Percentiles rank a stretch among this genome's conserved stretches.
Evolutionary conservation across 2,113 vertebrate genomes (phyloP).

Genomic region (Nannospalax galili): DNA sequence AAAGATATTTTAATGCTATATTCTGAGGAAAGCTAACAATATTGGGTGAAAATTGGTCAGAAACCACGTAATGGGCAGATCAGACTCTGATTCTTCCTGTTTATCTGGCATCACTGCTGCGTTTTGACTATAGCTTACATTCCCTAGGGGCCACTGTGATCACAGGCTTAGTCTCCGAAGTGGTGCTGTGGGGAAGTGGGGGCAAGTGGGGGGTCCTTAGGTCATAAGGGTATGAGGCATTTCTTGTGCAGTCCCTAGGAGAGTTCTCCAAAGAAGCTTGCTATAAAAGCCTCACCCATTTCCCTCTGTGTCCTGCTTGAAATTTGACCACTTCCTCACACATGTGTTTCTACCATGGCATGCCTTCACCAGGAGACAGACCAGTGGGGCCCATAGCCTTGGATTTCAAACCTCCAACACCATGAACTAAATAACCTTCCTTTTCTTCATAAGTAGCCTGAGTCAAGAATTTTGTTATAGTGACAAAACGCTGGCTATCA

Average conservation of each 20-base stretch:
- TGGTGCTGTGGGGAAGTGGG: too few relatives aligned
- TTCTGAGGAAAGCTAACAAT: background rate
- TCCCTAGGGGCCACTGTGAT: too few relatives aligned
- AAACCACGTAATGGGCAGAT: background rate
- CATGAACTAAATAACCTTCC: background rate
- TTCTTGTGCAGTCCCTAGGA: background rate
- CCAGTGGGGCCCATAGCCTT: background rate
- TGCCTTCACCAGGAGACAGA: background rate
- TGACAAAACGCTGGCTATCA: accelerated
- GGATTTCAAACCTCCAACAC: background rate
- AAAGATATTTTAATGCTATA: background rate
- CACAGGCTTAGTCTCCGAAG: background rate
- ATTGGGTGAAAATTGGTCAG: background rate
- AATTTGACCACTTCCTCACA: background rate
- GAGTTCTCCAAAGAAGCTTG: background rate
- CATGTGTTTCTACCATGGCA: background rate
- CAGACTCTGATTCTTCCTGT: background rate
- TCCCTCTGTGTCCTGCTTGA: background rate
- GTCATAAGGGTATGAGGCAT: background rate
- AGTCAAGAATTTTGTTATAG: background rate
- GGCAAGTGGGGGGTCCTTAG: background rate
- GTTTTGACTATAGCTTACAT: background rate
- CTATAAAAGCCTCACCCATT: background rate
- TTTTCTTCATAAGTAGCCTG: background rate
- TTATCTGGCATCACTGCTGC: background rate